phyloP scores from a whole-genome alignment of 37 sponge, comb jelly and placozoan genomes.

The Ianthella basta region DNA sequence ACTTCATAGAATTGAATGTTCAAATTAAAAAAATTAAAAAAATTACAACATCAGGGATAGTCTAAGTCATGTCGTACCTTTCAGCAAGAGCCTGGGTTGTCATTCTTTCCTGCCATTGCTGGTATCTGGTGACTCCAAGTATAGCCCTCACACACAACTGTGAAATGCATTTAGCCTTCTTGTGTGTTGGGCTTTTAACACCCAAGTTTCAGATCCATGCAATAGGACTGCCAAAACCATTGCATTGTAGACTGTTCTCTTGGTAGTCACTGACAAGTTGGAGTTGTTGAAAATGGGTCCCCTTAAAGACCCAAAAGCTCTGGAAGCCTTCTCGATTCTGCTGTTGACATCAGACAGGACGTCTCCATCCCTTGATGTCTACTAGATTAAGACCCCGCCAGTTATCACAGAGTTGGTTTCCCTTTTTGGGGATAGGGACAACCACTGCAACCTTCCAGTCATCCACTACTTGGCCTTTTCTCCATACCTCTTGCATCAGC shows the following conservation, averaged over 20 bases:
- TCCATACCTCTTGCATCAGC: slow-evolving; percentile 22
- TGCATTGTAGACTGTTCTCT: slow-evolving; percentile 19
- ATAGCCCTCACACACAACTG: slow-evolving; percentile 26
- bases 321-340: slow-evolving; percentile 4
- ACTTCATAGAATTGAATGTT: too few relatives aligned
- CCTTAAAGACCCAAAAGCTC: slow-evolving; percentile 15
- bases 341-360: too few relatives aligned
- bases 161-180: slow-evolving; percentile 16
- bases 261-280: slow-evolving; percentile 14
- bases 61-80: slow-evolving; percentile 14
- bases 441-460: slow-evolving; percentile 28
- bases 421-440: slow-evolving; percentile 22
- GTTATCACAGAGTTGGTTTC: slow-evolving; percentile 7
- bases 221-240: slow-evolving; percentile 24
- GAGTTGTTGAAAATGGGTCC: slow-evolving; percentile 19
- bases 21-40: too few relatives aligned
- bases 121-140: slow-evolving; percentile 29
- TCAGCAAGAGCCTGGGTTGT: slow-evolving; percentile 25
- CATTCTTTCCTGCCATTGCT: slow-evolving; percentile 34
- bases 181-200: slow-evolving; percentile 16
- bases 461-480: not conserved
- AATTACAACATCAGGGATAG: not conserved
- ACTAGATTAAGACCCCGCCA: too few relatives aligned
- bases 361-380: slow-evolving; percentile 1
- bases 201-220: slow-evolving; percentile 29